Evolutionary conservation across 2,888 invertebrate species (phyloP), one percentile per base, ranked within the genome.

Genomic region (Emmelina monodactyla): DNA sequence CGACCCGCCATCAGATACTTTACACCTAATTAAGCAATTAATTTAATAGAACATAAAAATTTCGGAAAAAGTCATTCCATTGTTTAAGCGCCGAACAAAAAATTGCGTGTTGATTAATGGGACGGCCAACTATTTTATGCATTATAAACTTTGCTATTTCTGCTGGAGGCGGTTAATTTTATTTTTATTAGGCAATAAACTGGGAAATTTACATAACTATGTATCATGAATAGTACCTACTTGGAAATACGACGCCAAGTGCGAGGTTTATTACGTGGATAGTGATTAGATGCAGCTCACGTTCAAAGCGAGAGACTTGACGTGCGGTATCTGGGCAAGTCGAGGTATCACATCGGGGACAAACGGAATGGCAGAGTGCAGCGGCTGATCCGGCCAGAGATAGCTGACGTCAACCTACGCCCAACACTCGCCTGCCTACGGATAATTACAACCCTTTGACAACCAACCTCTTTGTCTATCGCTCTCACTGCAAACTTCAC

Each of bases 311-410:
- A 63, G 72, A n/a, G n/a, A 25, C 25, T 64, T 69, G 71, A 73
- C 71, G 64, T 62, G 69, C 65, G 73, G 75, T 75, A 76, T 70
- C 72, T 68, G 70, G 67, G 70, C 62, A 63, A 61, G 63, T 62
- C 66, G 62, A 60, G 58, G 64, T 58, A 62, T 69, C 67, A 62
- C 71, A 70, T 58, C 64, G 60, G 63, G 63, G 72, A 72, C 79
- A 79, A 76, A 79, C 76, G 69, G 79, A 78, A 78, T 78, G 65
- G 65, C 62, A 67, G 67, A 78, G 76, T 72, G 69, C 71, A 68
- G 68, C 63, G 57, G 70, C 70, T 72, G 79, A 78, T 78, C 76
- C 67, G 72, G 55, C 60, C 59, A 64, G 67, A 71, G 78, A 78
- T 78, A 78, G 65, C 70, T 66, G 67, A 68, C 68, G 71, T 63